phyloP scores from a whole-genome alignment of 23 tunicate genomes.

The Aplidium turbinatum region DNA sequence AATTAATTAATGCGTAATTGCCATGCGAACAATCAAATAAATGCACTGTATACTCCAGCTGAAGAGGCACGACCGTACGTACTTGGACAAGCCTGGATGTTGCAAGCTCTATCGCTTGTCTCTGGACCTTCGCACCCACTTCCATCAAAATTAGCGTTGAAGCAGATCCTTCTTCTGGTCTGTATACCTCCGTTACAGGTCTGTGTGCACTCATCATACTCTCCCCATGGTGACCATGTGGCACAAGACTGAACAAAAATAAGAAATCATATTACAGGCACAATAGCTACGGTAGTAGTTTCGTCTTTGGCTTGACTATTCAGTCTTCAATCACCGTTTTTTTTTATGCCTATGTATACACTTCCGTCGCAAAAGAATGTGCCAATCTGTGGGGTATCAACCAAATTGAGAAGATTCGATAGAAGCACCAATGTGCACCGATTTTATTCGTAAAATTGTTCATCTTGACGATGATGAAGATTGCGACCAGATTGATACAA shows the following conservation, averaged over 20 bases:
- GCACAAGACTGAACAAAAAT: slow-evolving; percentile 41
- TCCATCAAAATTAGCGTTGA: slow-evolving; percentile 23
- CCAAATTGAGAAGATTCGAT: too few species aligned
- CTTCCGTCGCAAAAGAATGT: neutral
- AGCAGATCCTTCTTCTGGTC: slow-evolving; percentile 21
- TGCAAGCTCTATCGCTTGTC: slow-evolving; percentile 8
- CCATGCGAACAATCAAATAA: neutral
- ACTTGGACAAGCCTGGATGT: slow-evolving; percentile 31
- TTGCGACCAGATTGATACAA: too few species aligned
- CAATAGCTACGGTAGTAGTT: too few species aligned
- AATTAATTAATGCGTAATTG: neutral
- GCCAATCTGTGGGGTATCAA: too few species aligned
- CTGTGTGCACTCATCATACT: slow-evolving; percentile 24
- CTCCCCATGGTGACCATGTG: slow-evolving; percentile 31
- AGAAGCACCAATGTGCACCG: too few species aligned
- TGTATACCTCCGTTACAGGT: slow-evolving; percentile 23
- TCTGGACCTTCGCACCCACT: slow-evolving; percentile 25
- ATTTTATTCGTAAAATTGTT: too few species aligned
- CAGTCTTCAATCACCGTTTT: too few species aligned
- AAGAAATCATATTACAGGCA: too few species aligned
- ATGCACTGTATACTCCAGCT: too few species aligned
- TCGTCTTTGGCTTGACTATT: too few species aligned
- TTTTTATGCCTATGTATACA: neutral
- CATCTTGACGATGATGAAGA: too few species aligned
- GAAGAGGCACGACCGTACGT: slow-evolving; percentile 1